phyloP scores from a whole-genome alignment of 2,888 invertebrate species.

The Tetragnatha montana region DNA sequence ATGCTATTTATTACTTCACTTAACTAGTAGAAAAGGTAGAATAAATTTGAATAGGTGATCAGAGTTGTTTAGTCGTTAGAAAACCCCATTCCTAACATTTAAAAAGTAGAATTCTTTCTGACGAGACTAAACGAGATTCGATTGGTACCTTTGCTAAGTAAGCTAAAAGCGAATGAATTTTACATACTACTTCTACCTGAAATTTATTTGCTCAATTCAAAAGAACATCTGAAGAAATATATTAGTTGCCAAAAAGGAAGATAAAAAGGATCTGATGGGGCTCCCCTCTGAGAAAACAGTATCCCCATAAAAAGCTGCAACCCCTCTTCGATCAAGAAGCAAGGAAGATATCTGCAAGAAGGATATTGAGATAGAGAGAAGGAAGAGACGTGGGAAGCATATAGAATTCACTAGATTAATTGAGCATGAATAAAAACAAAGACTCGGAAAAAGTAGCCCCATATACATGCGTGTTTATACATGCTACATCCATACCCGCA shows the following conservation, averaged over 20 bases:
- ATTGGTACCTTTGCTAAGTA: background rate
- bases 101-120: no score
- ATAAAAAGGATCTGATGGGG: background rate
- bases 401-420: constrained; percentile 66
- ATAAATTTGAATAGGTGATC: no score
- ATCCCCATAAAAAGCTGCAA: constrained; percentile 26
- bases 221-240: background rate
- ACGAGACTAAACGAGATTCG: no score
- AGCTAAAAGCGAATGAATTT: no score
- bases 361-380: no score
- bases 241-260: background rate
- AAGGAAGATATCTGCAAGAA: no score
- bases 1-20: no score
- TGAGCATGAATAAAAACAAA: constrained; percentile 66
- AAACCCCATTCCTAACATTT: no score
- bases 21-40: no score
- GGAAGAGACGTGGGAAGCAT: constrained; percentile 53
- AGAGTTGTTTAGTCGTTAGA: no score
- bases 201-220: background rate
- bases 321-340: constrained; percentile 31
- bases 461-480: constrained; percentile 40
- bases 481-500: constrained; percentile 19
- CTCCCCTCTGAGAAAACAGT: background rate
- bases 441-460: constrained; percentile 35
- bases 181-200: no score